Base-by-base conservation (phyloP, 1,140 invertebrate species). In the Dendroctonus ponderosae region DNA sequence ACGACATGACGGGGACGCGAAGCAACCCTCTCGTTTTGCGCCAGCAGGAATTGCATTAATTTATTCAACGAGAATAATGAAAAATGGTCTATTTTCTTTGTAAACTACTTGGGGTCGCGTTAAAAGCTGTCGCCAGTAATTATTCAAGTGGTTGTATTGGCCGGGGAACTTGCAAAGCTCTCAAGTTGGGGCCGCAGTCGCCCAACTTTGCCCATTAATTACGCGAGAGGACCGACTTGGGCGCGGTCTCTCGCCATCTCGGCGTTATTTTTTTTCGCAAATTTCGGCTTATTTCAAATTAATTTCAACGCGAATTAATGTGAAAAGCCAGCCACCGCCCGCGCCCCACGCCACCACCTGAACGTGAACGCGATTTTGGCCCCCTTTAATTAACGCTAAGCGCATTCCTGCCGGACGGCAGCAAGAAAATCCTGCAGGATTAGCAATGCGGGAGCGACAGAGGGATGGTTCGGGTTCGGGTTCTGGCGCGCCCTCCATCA, bases 141-240 rank as follows among this genome's bases (percentile, higher is more conserved):
- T 75, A 75, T 75, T 75, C 74, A 75, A 75, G 74, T 74, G 72
- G 72, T 70, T 72, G 71, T 72, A 71, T 71, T 74, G 69, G 67
- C 68, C 70, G 66, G 66, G 62, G 70, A 74, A 74, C 70, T 74
- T 75, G 69, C 71, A 73, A 73, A 75, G 72, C 74, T 73, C 71
- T 74, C 68, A 73, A 74, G 74, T 73, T 52, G 53, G 60, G 69
- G 68, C 66, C 71, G 68, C 67, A 69, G 69, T 72, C 69, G 70
- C 73, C 26, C 67, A 75, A 75, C 72, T 75, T 75, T 68, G 68
- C 50, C 71, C 74, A 75, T 75, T 74, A 75, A 75, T 75, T 75
- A 75, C 69, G 65, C 57, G 53, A 26, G 8, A 68, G 68, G 61
- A 69, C 62, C 67, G 72, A 74, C 71, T 72, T 74, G 70, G 61